These are phyloP conservation scores for Drosophila picticornis DNA, from an alignment of 2,888 invertebrate species.

Conservation along the genomic window DNA sequence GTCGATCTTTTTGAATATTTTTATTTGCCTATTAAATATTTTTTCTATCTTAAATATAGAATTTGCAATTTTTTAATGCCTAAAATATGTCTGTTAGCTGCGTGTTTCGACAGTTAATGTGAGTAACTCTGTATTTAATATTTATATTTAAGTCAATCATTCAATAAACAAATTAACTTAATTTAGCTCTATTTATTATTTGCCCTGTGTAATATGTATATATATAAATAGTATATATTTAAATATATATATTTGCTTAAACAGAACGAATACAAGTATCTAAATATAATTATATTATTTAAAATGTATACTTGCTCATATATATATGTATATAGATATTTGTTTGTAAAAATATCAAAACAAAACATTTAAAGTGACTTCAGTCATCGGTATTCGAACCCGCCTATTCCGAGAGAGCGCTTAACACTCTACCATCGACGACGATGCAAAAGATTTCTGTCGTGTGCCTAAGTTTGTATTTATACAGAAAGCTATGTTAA, in stretches of 20 bases:
- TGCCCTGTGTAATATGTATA: background rate
- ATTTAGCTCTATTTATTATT: background rate
- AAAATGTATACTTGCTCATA: background rate
- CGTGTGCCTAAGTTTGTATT: rapidly evolving
- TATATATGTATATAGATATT: background rate
- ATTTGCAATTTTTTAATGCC: background rate
- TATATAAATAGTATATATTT: too few relatives aligned
- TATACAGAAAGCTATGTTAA: background rate
- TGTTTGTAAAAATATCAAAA: background rate
- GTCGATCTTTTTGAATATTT: background rate
- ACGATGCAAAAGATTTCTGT: rapidly evolving
- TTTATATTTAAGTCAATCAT: background rate
- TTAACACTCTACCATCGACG: background rate
- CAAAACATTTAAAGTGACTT: rapidly evolving
- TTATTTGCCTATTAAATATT: background rate
- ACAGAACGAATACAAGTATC: background rate
- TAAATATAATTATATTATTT: background rate
- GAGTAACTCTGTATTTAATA: background rate
- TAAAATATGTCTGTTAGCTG: background rate
- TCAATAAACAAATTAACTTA: background rate
- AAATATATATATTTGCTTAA: background rate
- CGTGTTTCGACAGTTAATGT: background rate
- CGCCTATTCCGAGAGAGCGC: background rate
- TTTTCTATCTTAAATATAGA: background rate
- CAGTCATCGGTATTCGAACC: background rate